Percentiles rank a stretch among this genome's conserved stretches.
These are phyloP conservation scores for Paratrypauchen microcephalus DNA, from an alignment of 2,797 vertebrate species.

Conservation along the genomic window DNA sequence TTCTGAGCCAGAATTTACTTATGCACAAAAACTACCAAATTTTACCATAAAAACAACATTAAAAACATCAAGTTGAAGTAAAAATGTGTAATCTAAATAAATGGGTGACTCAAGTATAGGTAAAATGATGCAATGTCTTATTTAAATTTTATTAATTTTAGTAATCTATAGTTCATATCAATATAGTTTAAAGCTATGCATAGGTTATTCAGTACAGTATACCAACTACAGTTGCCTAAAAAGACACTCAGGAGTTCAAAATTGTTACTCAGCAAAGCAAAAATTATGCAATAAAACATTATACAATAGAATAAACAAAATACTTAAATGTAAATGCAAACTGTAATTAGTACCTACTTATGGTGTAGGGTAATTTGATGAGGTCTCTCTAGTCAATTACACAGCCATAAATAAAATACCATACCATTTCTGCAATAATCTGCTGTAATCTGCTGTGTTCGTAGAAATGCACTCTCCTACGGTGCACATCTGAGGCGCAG, in stretches of 20 bases:
- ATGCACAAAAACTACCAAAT: constrained; percentile 23
- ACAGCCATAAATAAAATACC: constrained; percentile 19
- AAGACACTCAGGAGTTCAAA: no score
- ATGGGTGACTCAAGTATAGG: neutral
- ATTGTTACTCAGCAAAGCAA: neutral
- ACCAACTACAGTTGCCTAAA: no score
- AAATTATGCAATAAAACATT: neutral
- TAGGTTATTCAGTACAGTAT: no score
- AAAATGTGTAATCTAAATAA: neutral
- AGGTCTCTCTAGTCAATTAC: constrained; percentile 12
- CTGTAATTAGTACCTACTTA: neutral
- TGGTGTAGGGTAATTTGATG: neutral
- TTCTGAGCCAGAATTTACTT: constrained; percentile 55
- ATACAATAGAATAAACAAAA: neutral
- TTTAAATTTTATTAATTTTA: no score
- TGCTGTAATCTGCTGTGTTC: constrained; percentile 43
- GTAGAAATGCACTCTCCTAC: constrained; percentile 60
- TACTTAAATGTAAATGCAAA: neutral
- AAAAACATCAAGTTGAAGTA: neutral
- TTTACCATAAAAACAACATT: neutral
- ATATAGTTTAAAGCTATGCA: no score
- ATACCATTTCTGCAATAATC: constrained; percentile 28
- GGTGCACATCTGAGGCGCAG: constrained; percentile 74
- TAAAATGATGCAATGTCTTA: no score
- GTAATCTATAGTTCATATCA: no score